Evolutionary conservation across 2,888 invertebrate genomes (phyloP).

Genomic region (Cecidostiba fungosa): DNA sequence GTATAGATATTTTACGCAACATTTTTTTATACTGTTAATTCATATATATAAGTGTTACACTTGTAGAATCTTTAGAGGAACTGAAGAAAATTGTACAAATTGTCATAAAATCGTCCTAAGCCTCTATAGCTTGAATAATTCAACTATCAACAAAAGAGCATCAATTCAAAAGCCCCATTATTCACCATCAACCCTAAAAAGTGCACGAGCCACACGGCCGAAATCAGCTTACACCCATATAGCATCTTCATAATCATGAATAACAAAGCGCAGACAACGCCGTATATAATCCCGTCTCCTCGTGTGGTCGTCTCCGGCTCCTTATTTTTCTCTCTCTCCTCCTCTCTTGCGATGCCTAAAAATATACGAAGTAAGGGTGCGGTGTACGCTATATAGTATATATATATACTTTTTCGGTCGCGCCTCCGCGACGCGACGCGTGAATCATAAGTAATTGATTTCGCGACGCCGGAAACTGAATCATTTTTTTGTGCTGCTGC

Average conservation of each 20-base stretch:
- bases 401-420: conserved; percentile 38
- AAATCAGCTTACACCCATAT: background rate
- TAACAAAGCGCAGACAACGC: conserved; percentile 17
- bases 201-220: background rate
- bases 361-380: conserved; percentile 48
- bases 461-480: conserved; percentile 50
- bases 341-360: conserved; percentile 29
- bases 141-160: background rate
- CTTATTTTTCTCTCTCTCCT: background rate
- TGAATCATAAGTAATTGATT: conserved; percentile 43
- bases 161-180: too few species aligned
- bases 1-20: too few species aligned
- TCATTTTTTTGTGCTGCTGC: conserved; percentile 33
- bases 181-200: background rate
- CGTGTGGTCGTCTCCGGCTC: background rate
- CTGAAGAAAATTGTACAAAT: too few species aligned
- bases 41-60: too few species aligned
- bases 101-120: too few species aligned
- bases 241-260: conserved; percentile 15
- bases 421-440: conserved; percentile 19
- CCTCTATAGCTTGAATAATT: too few species aligned
- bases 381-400: conserved; percentile 22
- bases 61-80: too few species aligned
- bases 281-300: background rate
- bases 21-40: too few species aligned